Percentiles rank a stretch among this genome's conserved stretches.
Conservation (phyloP, 2,888 invertebrate species). For the Piscicola geometra region DNA sequence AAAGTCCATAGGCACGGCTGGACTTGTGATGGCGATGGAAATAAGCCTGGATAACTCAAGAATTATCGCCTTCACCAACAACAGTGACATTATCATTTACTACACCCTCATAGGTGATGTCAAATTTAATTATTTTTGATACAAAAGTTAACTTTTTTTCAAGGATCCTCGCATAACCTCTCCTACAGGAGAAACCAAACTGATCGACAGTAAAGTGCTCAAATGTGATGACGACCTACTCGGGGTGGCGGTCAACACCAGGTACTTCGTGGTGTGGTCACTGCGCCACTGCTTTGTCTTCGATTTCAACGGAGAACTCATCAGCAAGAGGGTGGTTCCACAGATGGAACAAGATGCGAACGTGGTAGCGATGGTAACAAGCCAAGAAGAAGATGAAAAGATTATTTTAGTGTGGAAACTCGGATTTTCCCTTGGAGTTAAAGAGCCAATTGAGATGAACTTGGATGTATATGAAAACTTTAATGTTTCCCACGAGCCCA, state of each 20-base stretch:
- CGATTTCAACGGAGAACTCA: constrained; percentile 20
- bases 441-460: constrained; percentile 29
- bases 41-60: constrained; percentile 91
- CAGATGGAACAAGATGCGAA: constrained; percentile 27
- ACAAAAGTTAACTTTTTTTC: too few species aligned
- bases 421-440: constrained; percentile 39
- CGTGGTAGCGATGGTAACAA: constrained; percentile 29
- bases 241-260: constrained; percentile 50
- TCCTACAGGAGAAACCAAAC: too few species aligned
- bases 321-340: constrained; percentile 15
- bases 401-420: constrained; percentile 43
- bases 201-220: background rate
- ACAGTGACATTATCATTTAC: constrained; percentile 83
- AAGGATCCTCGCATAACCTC: constrained; percentile 2
- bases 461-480: constrained; percentile 47
- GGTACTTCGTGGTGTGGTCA: constrained; percentile 51
- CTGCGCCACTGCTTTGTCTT: constrained; percentile 49
- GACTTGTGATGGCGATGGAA: constrained; percentile 88
- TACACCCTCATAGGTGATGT: constrained; percentile 81
- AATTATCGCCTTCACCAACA: constrained; percentile 91
- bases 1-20: constrained; percentile 71
- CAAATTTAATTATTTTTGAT: too few species aligned
- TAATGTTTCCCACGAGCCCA: constrained; percentile 48
- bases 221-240: constrained; percentile 56
- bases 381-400: constrained; percentile 40